Evolutionary conservation across 2,888 invertebrate species (phyloP).

Genomic region (Lochmaea crataegi): DNA sequence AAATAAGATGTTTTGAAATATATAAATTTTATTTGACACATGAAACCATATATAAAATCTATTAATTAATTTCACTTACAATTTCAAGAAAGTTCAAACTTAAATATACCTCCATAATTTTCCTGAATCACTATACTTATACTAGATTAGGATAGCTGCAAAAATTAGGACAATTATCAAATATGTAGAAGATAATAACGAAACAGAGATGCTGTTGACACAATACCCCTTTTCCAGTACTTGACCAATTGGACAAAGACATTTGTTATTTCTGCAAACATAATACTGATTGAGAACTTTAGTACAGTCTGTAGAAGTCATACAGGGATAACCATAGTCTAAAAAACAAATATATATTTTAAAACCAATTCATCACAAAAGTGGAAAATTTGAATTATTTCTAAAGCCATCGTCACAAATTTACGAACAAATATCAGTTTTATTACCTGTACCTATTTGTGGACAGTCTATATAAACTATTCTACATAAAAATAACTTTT

Average conservation of each 20-base stretch:
- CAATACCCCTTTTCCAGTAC: conserved; percentile 43
- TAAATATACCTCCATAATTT: neutral
- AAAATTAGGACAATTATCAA: neutral
- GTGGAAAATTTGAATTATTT: neutral
- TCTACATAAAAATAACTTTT: too few species aligned
- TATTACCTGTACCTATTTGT: too few species aligned
- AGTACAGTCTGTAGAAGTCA: conserved; percentile 48
- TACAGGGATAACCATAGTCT: conserved; percentile 51
- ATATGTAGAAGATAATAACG: neutral
- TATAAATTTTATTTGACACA: too few species aligned
- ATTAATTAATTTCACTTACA: too few species aligned
- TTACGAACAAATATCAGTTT: too few species aligned
- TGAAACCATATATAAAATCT: too few species aligned
- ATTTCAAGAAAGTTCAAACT: too few species aligned
- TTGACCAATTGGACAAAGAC: conserved; percentile 49
- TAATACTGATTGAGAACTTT: conserved; percentile 47
- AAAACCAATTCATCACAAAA: neutral
- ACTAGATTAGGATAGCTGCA: neutral
- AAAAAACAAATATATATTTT: conserved; percentile 34
- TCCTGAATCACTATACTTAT: neutral
- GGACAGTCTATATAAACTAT: too few species aligned
- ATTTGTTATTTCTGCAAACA: conserved; percentile 51
- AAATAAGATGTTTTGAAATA: too few species aligned
- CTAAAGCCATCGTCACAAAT: too few species aligned
- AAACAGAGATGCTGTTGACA: conserved; percentile 27